These are phyloP conservation scores for Toxonevra muliebris DNA, from an alignment of 2,888 invertebrate genomes.

Conservation along the genomic window DNA sequence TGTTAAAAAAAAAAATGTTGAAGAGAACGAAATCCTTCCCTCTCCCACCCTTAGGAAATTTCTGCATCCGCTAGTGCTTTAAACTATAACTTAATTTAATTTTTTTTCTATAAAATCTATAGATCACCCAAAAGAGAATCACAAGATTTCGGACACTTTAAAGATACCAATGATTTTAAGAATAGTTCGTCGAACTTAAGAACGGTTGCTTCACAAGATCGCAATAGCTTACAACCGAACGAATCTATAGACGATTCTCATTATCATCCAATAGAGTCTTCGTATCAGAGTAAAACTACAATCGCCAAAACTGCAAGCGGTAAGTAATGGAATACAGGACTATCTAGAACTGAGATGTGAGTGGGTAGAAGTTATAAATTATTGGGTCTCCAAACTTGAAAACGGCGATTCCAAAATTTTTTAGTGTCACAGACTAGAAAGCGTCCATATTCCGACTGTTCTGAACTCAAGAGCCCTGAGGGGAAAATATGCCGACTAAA, in stretches of 20 bases:
- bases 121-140: not conserved
- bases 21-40: too few relatives aligned
- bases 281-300: constrained; percentile 61
- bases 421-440: too few relatives aligned
- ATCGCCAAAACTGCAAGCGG: constrained; percentile 59
- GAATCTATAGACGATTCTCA: constrained; percentile 37
- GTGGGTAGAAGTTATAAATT: too few relatives aligned
- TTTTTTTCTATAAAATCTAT: not conserved
- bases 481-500: too few relatives aligned
- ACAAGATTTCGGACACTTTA: not conserved
- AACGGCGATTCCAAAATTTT: too few relatives aligned
- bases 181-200: not conserved
- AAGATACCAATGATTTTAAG: not conserved
- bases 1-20: too few relatives aligned
- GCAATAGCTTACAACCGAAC: constrained; percentile 25
- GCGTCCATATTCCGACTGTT: too few relatives aligned
- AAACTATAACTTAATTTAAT: not conserved
- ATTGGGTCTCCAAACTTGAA: too few relatives aligned
- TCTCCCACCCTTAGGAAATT: too few relatives aligned
- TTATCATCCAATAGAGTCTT: constrained; percentile 41
- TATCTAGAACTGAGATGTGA: too few relatives aligned
- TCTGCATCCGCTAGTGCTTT: too few relatives aligned
- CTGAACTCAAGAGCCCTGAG: too few relatives aligned
- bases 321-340: constrained; percentile 37
- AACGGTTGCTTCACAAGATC: not conserved